Evolutionary conservation across 2,113 vertebrate species (phyloP).

Genomic region (Lophius piscatorius): DNA sequence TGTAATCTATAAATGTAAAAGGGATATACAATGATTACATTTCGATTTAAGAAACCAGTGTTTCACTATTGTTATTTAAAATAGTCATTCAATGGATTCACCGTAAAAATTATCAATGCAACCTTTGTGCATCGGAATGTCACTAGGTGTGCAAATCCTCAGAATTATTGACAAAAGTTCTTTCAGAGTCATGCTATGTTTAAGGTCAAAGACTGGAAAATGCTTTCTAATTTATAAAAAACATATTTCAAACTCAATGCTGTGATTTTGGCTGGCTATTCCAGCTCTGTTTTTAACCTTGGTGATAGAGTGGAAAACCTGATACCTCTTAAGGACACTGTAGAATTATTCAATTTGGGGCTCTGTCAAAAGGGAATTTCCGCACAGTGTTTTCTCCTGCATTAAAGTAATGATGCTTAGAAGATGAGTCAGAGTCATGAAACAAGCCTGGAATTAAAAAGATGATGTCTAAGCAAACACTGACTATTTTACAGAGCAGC

Average conservation of each 20-base stretch:
- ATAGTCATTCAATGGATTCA: not conserved
- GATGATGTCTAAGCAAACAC: conserved; percentile 63
- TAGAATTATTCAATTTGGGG: conserved; percentile 60
- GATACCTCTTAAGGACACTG: conserved; percentile 54
- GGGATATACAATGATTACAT: not conserved
- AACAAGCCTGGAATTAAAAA: conserved; percentile 62
- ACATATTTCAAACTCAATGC: not conserved
- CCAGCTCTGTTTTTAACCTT: conserved; percentile 36
- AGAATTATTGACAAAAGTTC: too few species aligned
- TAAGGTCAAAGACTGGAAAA: too few species aligned
- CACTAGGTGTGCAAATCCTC: too few species aligned
- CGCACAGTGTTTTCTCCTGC: conserved; percentile 52
- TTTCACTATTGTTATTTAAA: too few species aligned
- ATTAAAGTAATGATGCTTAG: conserved; percentile 52
- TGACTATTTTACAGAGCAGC: conserved; percentile 43
- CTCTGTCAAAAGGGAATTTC: conserved; percentile 67
- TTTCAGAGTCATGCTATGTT: too few species aligned
- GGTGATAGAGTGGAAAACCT: conserved; percentile 42
- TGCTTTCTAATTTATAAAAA: too few species aligned
- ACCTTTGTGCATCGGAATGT: conserved; percentile 15
- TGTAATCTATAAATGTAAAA: not conserved
- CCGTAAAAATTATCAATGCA: not conserved
- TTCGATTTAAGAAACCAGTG: not conserved
- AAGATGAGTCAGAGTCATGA: conserved; percentile 51
- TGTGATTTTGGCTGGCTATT: conserved; percentile 34